A percentile compares a stretch with the other conserved stretches of the same genome.
Evolutionary conservation across 1,140 invertebrate genomes (phyloP).

Genomic region (Macrotrachela quadricornifera): DNA sequence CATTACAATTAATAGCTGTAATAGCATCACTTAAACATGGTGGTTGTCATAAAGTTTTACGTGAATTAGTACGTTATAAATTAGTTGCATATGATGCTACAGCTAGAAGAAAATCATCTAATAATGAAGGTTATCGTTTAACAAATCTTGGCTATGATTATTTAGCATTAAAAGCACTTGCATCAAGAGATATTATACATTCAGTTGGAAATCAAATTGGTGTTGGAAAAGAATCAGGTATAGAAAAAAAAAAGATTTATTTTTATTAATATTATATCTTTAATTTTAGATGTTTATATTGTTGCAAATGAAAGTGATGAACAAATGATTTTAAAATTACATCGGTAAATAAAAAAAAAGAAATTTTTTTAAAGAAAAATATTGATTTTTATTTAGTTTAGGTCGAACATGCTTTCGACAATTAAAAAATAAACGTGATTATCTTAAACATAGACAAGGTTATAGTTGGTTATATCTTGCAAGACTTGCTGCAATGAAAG

Average conservation of each 20-base stretch:
- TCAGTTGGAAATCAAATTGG: constrained; percentile 96
- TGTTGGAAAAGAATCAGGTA: constrained; percentile 74
- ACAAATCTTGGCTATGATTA: constrained; percentile 94
- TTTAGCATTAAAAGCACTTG: constrained; percentile 67
- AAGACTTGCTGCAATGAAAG: constrained; percentile 63
- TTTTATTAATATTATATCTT: not conserved
- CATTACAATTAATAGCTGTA: constrained; percentile 59
- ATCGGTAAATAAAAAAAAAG: constrained; percentile 35
- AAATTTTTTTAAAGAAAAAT: not conserved
- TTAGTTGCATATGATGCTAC: constrained; percentile 69
- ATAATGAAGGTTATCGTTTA: constrained; percentile 80
- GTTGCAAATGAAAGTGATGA: constrained; percentile 50
- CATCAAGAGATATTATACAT: constrained; percentile 48
- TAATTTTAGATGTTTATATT: constrained; percentile 55
- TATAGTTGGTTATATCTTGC: constrained; percentile 94
- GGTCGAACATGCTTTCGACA: constrained; percentile 89
- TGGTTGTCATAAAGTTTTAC: constrained; percentile 71
- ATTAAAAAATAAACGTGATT: constrained; percentile 84
- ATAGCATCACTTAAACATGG: constrained; percentile 79
- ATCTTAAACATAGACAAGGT: constrained; percentile 66
- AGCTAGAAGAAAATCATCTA: constrained; percentile 36
- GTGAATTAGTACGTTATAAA: constrained; percentile 67
- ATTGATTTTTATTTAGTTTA: constrained; percentile 37
- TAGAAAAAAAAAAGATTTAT: constrained; percentile 3
- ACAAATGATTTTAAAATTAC: constrained; percentile 61